phyloP scores from a whole-genome alignment of 1,140 invertebrate species.

The Bombus terrestris region DNA sequence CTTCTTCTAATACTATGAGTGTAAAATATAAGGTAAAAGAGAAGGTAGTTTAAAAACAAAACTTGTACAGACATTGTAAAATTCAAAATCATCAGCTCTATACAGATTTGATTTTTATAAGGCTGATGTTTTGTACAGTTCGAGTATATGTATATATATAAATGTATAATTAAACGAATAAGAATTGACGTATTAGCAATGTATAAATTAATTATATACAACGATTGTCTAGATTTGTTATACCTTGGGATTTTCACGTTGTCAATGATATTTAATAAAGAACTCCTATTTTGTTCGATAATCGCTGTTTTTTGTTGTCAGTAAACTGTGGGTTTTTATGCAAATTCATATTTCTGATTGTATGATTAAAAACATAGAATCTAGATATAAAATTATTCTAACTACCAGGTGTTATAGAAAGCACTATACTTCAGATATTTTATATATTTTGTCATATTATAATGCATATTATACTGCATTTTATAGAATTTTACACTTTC shows the following conservation, averaged over 20 bases:
- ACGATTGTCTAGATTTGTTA: conserved; percentile 40
- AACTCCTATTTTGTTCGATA: conserved; percentile 33
- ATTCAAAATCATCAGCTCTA: conserved; percentile 15
- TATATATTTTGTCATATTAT: too few relatives aligned
- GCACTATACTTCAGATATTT: too few relatives aligned
- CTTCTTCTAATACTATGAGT: conserved; percentile 2
- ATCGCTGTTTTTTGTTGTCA: background rate
- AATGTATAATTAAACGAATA: background rate
- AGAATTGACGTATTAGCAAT: background rate
- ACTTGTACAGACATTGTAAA: conserved; percentile 17
- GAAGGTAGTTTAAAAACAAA: background rate
- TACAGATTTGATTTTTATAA: conserved; percentile 40
- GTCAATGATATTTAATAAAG: conserved; percentile 36
- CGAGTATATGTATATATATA: conserved; percentile 3
- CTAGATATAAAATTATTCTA: too few relatives aligned
- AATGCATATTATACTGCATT: too few relatives aligned
- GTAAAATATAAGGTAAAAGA: background rate
- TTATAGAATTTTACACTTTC: too few relatives aligned
- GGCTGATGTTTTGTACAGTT: conserved; percentile 49
- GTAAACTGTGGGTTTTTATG: background rate
- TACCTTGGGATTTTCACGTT: conserved; percentile 26
- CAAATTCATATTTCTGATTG: too few relatives aligned
- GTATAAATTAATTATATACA: conserved; percentile 37
- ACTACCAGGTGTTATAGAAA: too few relatives aligned
- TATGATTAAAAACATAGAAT: too few relatives aligned